phyloP scores from a whole-genome alignment of 2,113 vertebrate species.

The Apaloderma vittatum region DNA sequence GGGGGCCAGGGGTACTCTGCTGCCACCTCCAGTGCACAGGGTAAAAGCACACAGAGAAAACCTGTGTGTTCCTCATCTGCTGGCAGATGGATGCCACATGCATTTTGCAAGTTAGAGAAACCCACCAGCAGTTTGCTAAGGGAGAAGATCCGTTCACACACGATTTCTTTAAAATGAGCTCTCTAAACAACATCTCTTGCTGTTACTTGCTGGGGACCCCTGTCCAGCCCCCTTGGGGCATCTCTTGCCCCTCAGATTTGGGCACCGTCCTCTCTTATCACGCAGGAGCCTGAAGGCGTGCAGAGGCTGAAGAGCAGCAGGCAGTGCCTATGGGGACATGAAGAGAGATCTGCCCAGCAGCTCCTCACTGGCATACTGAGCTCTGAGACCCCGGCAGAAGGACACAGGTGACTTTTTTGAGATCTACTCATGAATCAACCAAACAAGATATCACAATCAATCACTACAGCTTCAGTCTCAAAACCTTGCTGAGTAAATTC shows the following conservation, averaged over 20 bases:
- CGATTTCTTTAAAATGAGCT: neutral
- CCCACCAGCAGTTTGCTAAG: neutral
- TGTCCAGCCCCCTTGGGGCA: fast-evolving
- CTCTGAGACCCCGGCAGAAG: neutral
- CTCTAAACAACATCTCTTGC: neutral
- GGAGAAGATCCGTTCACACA: fast-evolving
- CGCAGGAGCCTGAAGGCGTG: neutral
- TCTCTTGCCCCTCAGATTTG: neutral
- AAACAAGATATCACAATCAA: neutral
- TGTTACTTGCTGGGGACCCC: neutral
- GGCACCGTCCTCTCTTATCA: neutral
- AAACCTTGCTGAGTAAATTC: neutral
- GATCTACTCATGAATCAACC: neutral
- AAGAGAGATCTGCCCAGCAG: neutral
- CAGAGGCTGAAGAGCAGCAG: fast-evolving
- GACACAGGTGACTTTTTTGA: neutral
- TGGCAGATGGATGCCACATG: fast-evolving
- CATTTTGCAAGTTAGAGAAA: neutral
- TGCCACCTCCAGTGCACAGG: constrained; percentile 26
- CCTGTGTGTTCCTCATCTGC: fast-evolving
- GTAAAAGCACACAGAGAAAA: neutral
- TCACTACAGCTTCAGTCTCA: neutral
- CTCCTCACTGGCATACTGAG: fast-evolving
- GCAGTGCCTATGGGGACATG: neutral
- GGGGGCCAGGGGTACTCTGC: neutral